Percentiles rank a stretch among this genome's conserved stretches.
These are phyloP conservation scores for Tricholauxania praeusta DNA, from an alignment of 2,888 invertebrate genomes.

Conservation along the genomic window DNA sequence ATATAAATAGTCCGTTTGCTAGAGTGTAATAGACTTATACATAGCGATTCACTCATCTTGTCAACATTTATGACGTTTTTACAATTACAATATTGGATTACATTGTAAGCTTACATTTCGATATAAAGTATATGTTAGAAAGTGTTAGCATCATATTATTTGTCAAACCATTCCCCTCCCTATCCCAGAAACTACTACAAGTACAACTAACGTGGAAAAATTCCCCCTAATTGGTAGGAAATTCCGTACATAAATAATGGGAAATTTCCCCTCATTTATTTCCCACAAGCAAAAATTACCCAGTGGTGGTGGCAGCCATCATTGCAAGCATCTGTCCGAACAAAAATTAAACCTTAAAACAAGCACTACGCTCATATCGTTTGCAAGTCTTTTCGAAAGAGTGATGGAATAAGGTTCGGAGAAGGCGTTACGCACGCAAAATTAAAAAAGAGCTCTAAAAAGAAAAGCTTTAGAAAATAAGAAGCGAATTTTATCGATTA, in stretches of 20 bases:
- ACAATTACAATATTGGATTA: too few species aligned
- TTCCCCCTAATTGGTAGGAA: not conserved
- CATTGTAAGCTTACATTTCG: too few species aligned
- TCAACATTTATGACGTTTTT: too few species aligned
- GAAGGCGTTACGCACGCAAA: conserved; percentile 59
- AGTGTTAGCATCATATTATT: too few species aligned
- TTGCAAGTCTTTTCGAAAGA: conserved; percentile 55
- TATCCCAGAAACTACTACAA: too few species aligned
- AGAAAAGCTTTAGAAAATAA: conserved; percentile 40
- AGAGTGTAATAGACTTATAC: too few species aligned
- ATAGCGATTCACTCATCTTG: too few species aligned
- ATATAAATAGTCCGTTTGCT: too few species aligned
- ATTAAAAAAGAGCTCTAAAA: conserved; percentile 48
- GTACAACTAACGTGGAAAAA: not conserved
- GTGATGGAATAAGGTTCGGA: conserved; percentile 63
- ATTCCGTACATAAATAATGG: not conserved
- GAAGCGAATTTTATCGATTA: conserved; percentile 50
- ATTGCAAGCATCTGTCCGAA: too few species aligned
- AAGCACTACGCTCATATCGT: conserved; percentile 46
- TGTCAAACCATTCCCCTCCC: too few species aligned
- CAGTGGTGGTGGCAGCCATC: not conserved
- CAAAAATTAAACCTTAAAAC: conserved; percentile 39
- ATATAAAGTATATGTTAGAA: too few species aligned
- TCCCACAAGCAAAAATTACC: conserved; percentile 14
- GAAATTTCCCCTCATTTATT: conserved; percentile 3